A percentile compares a stretch with the other conserved stretches of the same genome.
These are phyloP conservation scores for Drosophila pegasa DNA, from an alignment of 2,888 invertebrate species.

Conservation along the genomic window DNA sequence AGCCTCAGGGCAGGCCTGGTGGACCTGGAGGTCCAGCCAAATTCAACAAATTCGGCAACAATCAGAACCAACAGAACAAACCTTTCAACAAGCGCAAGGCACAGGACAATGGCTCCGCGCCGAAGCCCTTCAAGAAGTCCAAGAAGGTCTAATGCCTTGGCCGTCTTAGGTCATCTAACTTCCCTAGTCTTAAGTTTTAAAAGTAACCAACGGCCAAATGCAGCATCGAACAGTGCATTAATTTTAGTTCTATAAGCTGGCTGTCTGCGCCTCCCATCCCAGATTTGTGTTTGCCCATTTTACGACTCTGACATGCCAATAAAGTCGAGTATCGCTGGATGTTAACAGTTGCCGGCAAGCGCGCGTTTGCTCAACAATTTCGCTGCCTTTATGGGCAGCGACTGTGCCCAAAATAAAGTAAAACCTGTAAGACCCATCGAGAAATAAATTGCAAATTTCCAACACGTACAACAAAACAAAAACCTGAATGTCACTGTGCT, in stretches of 20 bases:
- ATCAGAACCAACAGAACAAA: constrained; percentile 26
- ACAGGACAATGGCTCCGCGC: constrained; percentile 23
- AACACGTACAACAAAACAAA: constrained; percentile 51
- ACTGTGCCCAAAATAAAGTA: constrained; percentile 28
- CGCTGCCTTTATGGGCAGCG: constrained; percentile 24
- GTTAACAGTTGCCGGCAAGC: constrained; percentile 47
- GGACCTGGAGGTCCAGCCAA: constrained; percentile 13
- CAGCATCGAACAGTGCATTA: constrained; percentile 32
- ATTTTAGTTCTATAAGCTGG: constrained; percentile 42
- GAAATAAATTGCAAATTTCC: constrained; percentile 68
- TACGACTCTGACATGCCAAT: constrained; percentile 38
- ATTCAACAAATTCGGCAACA: constrained; percentile 17
- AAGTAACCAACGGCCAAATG: constrained; percentile 27
- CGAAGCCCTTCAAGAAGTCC: constrained; percentile 39
- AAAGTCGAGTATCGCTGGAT: constrained; percentile 28
- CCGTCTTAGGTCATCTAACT: not conserved
- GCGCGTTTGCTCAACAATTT: constrained; percentile 31
- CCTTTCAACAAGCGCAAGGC: constrained; percentile 60
- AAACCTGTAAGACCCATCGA: constrained; percentile 43
- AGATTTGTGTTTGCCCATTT: constrained; percentile 40
- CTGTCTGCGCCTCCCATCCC: constrained; percentile 17
- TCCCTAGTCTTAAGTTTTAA: constrained; percentile 39
- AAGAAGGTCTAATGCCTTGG: constrained; percentile 27
- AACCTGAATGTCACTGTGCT: constrained; percentile 18
- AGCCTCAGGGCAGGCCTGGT: not conserved